A percentile compares a stretch with the other conserved stretches of the same genome.
These are phyloP conservation scores for Pithys albifrons DNA, from an alignment of 2,113 vertebrate genomes.

Conservation along the genomic window DNA sequence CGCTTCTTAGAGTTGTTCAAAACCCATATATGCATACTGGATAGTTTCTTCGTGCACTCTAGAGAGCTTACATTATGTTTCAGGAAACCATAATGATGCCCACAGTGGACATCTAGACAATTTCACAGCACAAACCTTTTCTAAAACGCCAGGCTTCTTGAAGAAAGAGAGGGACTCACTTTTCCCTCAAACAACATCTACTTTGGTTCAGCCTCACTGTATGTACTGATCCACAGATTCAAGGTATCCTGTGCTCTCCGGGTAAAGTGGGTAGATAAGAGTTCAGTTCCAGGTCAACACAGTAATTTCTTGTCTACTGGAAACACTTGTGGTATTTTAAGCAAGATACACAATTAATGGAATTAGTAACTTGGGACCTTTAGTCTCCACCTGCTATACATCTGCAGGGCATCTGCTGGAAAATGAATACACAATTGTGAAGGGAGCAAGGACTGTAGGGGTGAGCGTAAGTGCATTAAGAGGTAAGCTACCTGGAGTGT, in stretches of 20 bases:
- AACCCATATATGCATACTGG: not conserved
- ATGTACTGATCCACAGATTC: not conserved
- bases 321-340: not conserved
- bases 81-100: not conserved
- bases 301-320: not conserved
- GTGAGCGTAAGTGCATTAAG: too few relatives aligned
- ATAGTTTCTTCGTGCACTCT: not conserved
- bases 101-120: not conserved
- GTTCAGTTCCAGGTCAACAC: not conserved
- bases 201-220: not conserved
- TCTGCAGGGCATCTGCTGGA: not conserved
- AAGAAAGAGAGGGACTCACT: not conserved
- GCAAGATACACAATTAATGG: not conserved
- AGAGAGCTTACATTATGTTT: not conserved
- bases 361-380: not conserved
- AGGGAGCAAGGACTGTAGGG: not conserved
- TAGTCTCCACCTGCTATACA: not conserved
- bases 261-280: not conserved
- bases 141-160: not conserved
- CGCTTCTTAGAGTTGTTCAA: not conserved
- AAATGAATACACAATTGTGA: not conserved
- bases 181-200: not conserved
- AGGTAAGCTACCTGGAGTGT: too few relatives aligned
- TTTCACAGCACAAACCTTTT: not conserved
- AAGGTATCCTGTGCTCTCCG: not conserved